Evolutionary conservation across 2,888 invertebrate species (phyloP).

Genomic region (Parelbella ahira): DNA sequence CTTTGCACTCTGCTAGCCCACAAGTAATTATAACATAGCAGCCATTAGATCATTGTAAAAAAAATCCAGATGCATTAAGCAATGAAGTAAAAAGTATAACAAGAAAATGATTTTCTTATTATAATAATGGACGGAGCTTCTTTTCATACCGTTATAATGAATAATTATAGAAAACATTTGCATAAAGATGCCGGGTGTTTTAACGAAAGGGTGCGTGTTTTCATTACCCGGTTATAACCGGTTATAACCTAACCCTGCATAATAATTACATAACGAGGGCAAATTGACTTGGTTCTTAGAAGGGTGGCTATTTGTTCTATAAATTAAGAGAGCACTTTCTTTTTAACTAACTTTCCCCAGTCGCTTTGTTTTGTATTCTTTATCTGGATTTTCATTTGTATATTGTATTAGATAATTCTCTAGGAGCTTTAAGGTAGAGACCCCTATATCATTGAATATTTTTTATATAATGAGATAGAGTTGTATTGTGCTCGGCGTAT

Average conservation of each 20-base stretch:
- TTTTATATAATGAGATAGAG: no score
- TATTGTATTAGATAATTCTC: no score
- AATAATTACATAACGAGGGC: constrained; percentile 23
- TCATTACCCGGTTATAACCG: constrained; percentile 23
- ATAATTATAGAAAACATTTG: constrained; percentile 23
- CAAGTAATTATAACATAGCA: background rate
- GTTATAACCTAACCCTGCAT: constrained; percentile 23
- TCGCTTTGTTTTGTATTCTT: no score
- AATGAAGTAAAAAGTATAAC: constrained; percentile 4
- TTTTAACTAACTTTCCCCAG: constrained; percentile 14
- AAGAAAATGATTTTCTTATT: constrained; percentile 23
- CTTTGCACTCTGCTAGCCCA: no score
- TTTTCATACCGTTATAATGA: constrained; percentile 18
- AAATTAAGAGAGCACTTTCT: constrained; percentile 8
- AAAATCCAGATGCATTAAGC: constrained; percentile 1
- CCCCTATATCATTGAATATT: no score
- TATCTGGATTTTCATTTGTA: no score
- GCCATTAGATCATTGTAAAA: constrained; percentile 9
- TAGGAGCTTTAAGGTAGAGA: no score
- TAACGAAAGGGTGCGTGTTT: constrained; percentile 21
- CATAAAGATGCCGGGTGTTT: constrained; percentile 16
- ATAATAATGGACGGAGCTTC: constrained; percentile 12
- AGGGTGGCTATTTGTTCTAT: constrained; percentile 16
- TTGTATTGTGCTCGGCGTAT: no score
- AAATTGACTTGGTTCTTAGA: constrained; percentile 21